Evolutionary conservation across 2,113 vertebrate species (phyloP), one percentile per base, ranked within the genome.

Genomic region (Callorhinus ursinus): DNA sequence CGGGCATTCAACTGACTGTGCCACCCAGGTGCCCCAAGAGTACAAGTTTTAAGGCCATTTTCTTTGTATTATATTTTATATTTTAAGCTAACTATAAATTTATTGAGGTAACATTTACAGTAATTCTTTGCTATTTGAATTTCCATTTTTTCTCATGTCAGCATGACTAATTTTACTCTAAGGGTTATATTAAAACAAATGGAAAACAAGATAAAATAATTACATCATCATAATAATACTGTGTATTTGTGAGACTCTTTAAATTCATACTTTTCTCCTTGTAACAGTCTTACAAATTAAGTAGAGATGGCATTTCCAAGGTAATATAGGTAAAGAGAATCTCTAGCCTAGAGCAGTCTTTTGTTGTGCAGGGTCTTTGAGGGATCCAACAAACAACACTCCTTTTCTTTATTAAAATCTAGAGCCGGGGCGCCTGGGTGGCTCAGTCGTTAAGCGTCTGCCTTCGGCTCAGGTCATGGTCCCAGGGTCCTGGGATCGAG

Each of bases 21-120:
- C 16, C 67, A 69, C 33, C 33, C 18, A 69, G 67, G 67, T 18
- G 7, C n/a, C 67, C 33, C 69, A 71, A 36, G 67, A 71, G 51
- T 72, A 93, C 15, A 88, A 36, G 80, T 94, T 93, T 65, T 55
- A 63, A 79, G 83, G 67, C 18, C 5, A 59, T 82, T 86, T 65
- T 86, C 36, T 92, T 85, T 36, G 53, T 83, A 26, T 49, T 22
- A 46, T 53, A 67, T 89, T 26, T 55, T 49, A 61, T 92, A 94
- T 49, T 94, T 88, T 93, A 96, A 96, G 49, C 10, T 46, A 76
- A 96, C 87, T 89, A 61, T 72, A 93, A 96, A 87, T 76, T 46
- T 86, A 86, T 77, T 88, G 19, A 79, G 7, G 19, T 87, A 82
- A 22, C 72, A 87, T 81, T 87, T 96, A 26, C 3, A 61, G 26